Base-by-base conservation (phyloP, 2,888 invertebrate genomes). In the Tanytarsus gracilentus region DNA sequence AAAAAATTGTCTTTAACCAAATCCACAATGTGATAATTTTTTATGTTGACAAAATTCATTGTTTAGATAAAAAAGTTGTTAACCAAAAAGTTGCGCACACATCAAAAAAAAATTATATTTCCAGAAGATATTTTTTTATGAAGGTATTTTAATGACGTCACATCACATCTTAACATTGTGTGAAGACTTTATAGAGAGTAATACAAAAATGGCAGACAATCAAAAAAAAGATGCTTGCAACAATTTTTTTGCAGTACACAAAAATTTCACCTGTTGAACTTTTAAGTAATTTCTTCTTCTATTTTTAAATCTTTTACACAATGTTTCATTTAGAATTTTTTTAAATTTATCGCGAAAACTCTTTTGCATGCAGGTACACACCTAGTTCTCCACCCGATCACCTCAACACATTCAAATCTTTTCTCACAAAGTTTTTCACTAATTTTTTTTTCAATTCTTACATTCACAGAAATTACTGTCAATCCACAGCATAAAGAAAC, bases 151-250 rank as follows among this genome's bases (percentile, higher is more conserved):
- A 11, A 11, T 44, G 14, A 14, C 27, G 14, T 36, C 26, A 55
- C 27, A 21, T 23, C 55, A 56, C 33, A 39, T 56, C 40, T 25
- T 25, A 23, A 40, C 27, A 21, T 55, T 39, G 39, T 25, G 23
- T 55, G 39, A 23, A 39, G 40, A 27, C 26, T 56, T 56, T 56
- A 39, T 40, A 18, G 11, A 18, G 27, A 16, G 3, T 25, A 36
- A 26, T 30, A 40, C 25, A 56, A 56, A 55, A 56, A 56, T 56
- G 55, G 55, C 55, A 56, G 55, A 56, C 55, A 56, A 56, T 56
- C 55, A 56, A 56, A 50, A n/a, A n/a, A n/a, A n/a, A n/a, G n/a
- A n/a, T n/a, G n/a, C n/a, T n/a, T n/a, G 50, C 14, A n/a, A 50
- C 25, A 14, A 26, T 44, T 40, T n/a, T 40, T 40, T 44, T 21